Percentiles rank a stretch among this genome's conserved stretches.
phyloP scores from a whole-genome alignment of 2,113 vertebrate species.

The Zosterops lateralis region DNA sequence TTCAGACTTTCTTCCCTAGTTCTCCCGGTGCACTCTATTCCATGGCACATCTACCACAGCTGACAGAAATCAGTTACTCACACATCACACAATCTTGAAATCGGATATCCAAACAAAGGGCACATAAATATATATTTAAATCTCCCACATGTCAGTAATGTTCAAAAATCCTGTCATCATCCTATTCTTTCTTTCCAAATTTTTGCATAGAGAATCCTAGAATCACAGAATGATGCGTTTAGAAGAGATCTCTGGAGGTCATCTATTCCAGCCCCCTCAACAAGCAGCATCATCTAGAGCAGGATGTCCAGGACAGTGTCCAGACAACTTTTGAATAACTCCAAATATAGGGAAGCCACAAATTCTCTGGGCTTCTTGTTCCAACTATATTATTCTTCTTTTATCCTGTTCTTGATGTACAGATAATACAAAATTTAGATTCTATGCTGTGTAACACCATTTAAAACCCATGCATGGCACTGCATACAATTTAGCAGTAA shows the following conservation, averaged over 20 bases:
- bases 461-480: background rate
- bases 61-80: background rate
- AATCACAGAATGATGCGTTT: background rate
- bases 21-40: background rate
- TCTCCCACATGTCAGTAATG: background rate
- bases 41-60: background rate
- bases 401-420: background rate
- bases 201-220: background rate
- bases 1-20: background rate
- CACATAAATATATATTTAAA: background rate
- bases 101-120: background rate
- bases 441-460: background rate
- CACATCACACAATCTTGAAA: background rate
- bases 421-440: background rate
- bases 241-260: background rate
- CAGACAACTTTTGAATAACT: background rate
- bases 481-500: fast-evolving
- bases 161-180: background rate
- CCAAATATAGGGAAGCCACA: background rate
- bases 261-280: background rate
- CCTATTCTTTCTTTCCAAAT: background rate
- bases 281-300: background rate
- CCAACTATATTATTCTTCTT: background rate
- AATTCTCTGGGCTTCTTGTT: background rate
- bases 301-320: background rate